A percentile compares a stretch with the other conserved stretches of the same genome.
phyloP scores from a whole-genome alignment of 1,140 invertebrate genomes.

The Aphelinus certus region DNA sequence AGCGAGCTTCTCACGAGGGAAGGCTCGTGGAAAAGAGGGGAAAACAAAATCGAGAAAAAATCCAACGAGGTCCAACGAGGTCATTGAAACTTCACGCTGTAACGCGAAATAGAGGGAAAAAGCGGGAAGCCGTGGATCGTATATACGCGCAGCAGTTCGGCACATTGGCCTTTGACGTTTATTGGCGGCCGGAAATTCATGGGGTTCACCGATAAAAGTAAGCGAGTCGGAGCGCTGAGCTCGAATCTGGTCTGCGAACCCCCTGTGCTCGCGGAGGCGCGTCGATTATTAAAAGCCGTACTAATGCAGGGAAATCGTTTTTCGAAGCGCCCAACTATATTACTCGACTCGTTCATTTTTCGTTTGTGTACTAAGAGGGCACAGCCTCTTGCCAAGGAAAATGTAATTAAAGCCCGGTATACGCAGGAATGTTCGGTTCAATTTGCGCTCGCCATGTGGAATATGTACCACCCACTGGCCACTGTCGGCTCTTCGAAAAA shows the following conservation, averaged over 20 bases:
- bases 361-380: too few species aligned
- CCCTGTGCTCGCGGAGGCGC: too few species aligned
- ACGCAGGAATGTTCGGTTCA: conserved; percentile 5
- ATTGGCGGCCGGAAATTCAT: conserved; percentile 12
- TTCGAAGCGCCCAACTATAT: too few species aligned
- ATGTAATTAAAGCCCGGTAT: conserved; percentile 16
- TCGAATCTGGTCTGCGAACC: too few species aligned
- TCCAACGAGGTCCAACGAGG: background rate
- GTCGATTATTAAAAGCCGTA: too few species aligned
- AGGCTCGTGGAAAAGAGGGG: background rate
- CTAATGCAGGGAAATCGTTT: too few species aligned
- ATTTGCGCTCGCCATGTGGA: background rate
- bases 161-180: conserved; percentile 2
- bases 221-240: background rate
- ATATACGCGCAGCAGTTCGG: background rate
- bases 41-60: background rate
- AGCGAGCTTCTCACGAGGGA: too few species aligned
- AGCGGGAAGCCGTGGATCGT: too few species aligned
- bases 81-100: conserved; percentile 16
- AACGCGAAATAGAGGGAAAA: background rate
- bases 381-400: background rate
- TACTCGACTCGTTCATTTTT: too few species aligned
- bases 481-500: too few species aligned
- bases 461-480: too few species aligned
- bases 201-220: background rate